Evolutionary conservation across 2,888 invertebrate genomes (phyloP), one percentile per base, ranked within the genome.

Genomic region (Callosobruchus maculatus): DNA sequence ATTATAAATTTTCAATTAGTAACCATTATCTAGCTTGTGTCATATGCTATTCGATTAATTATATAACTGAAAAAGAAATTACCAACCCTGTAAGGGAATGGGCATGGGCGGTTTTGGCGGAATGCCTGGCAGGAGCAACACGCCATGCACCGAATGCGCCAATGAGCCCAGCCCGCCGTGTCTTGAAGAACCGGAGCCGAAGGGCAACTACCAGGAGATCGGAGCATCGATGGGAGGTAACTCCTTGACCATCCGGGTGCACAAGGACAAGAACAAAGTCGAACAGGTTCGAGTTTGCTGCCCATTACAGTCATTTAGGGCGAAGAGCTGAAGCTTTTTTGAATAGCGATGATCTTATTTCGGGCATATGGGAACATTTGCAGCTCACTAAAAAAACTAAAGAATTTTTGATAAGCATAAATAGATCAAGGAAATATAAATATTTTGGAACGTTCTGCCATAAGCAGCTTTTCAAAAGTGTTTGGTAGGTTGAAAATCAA

Each of bases 151-250:
- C 49, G 73, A 74, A 30, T 71, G 73, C 4, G 49, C 49, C 20
- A 22, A 22, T 21, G 71, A 70, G 26, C 30, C 30, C 18, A 68
- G 71, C 2, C 20, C 72, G 26, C 72, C 73, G n/a, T 73, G 73
- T 21, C 22, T 49, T 13, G 22, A 72, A 68, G 73, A 71, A 7
- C 71, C 72, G 0, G 9, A 68, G 67, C 78, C 76, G 66, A 79
- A 81, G 5, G 84, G 88, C 86, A 88, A 88, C 67, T 91, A 90
- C 79, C 91, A 92, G 85, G 92, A 93, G 86, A 92, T 93, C 68
- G 91, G 91, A 0, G 92, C 92, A 0, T 88, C 89, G 66, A 90
- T 92, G 87, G 90, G 92, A 71, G 91, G 90, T 68, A 92, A 92
- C 81, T 90, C 91, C 81, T 86, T 93, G 20, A 91, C 90, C 77